Evolutionary conservation across 2,797 vertebrate genomes (phyloP), one percentile per base, ranked within the genome.

Genomic region (Lithobates sylvaticus): DNA sequence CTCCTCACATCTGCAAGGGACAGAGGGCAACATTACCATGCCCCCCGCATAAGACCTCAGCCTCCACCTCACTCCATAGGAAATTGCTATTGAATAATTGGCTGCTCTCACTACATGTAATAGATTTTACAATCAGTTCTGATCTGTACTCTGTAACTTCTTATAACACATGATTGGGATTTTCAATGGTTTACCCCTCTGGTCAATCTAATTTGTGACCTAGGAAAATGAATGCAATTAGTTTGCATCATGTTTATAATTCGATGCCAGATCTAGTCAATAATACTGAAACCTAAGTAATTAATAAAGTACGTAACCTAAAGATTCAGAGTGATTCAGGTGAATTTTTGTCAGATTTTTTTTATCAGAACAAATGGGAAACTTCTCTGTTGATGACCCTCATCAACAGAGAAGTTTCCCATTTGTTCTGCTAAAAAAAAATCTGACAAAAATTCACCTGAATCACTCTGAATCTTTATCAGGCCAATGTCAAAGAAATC

Each of bases 1-100:
- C 68, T 39, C 32, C 27, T 61, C 27, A 78, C 71, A 75, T 87
- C 86, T 87, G 47, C 86, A 87, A 76, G 71, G 86, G 81, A 80
- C 86, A 84, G 67, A 69, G 81, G 81, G 39, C 44, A 84, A 76
- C 64, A 23, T 58, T 39, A n/a, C 9, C 61, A 44, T 77, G 83
- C 76, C 83, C 80, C 42, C 29, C 50, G 82, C 47, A 86, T 21
- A n/a, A 72, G 69, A 84, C 76, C 83, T 64, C 68, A 29, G 26
- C 50, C 50, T 42, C 34, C 65, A 13, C 71, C 47, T 73, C 61
- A 26, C 76, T 65, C 47, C 61, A 67, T 78, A 72, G 76, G 54
- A 85, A 85, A 73, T 73, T 71, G 75, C 54, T 64, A 79, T 73
- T 42, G 68, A 84, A 75, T 32, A 84, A 77, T 50, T 29, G 83